Evolutionary conservation across 1,140 invertebrate species (phyloP), one percentile per base, ranked within the genome.

Genomic region (Aphelinus certus): DNA sequence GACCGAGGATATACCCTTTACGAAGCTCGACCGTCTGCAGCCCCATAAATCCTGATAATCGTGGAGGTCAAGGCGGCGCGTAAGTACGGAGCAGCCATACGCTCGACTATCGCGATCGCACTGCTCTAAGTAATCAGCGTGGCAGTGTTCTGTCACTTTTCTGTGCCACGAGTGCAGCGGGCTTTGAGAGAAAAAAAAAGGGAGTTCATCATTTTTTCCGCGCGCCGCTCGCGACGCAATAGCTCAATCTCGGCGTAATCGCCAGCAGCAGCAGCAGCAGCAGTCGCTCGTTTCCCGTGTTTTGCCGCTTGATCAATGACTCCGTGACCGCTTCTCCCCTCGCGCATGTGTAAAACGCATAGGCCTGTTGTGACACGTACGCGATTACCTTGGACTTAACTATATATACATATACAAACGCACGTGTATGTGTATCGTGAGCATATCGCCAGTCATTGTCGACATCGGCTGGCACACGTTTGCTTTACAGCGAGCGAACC

Each of bases 331-430:
- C 62, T 64, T 75, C 73, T 70, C 78, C 69, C 56, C n/a, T 57
- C 49, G 53, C 47, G 49, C 6, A 2, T 48, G 47, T 9, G 51
- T 10, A 45, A 55, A 46, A n/a, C 69, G 49, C 60, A 10, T 6
- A 43, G 6, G 45, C n/a, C n/a, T 76, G 77, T 87, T 87, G 84
- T 84, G 84, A 87, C 84, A 86, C 26, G 26, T 86, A 87, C 81
- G 83, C 79, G 83, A 86, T 86, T 84, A 83, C 85, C 85, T 87
- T 87, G 85, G 82, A 82, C 81, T 85, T 85, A 26, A 26, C 26
- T 26, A 82, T 81, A 80, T 74, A 75, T 79, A 76, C 64, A 72
- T 78, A 77, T 77, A 78, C 70, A 79, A 76, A 74, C 72, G 62
- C 63, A 48, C 55, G 48, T 58, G 26, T 63, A 47, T 47, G n/a